Base-by-base conservation (phyloP, 2,888 invertebrate genomes). In the Melinaea menophilus region DNA sequence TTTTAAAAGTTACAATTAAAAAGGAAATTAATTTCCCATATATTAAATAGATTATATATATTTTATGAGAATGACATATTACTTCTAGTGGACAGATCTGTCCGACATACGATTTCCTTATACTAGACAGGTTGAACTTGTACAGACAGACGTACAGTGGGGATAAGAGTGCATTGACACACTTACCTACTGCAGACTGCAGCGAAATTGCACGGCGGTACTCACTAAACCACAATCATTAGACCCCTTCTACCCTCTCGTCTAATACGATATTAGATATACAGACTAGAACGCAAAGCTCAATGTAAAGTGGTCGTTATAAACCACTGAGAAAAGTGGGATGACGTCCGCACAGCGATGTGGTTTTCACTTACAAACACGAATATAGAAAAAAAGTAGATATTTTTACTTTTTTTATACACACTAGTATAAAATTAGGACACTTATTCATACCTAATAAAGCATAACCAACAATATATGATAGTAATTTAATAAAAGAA, bases 101-200 rank as follows among this genome's bases (percentile, higher is more conserved):
- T 65, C 56, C 66, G 61, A 68, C 63, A 67, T 65, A 68, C 56
- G 66, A 67, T 69, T 67, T 63, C 62, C 68, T 71, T 64, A 69
- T 69, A 76, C 81, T 83, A 86, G 82, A 82, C 81, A 72, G 78
- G 81, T 77, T 83, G 82, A 85, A 85, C 85, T 86, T 84, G 84
- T 82, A 83, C 86, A 82, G 84, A 86, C 86, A 84, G 82, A 79
- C 78, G 82, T 80, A 82, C 75, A 77, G 76, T 76, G 84, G 85
- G 86, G 86, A 84, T 82, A 79, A 79, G 85, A 89, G 90, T 89
- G 87, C 90, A 88, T 88, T 86, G 90, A 85, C 90, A 87, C 75
- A 90, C 88, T 90, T 90, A 89, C 90, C 89, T 86, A 90, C 86
- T 87, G 85, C 83, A 82, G 78, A 81, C 79, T 86, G 88, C 86